phyloP scores from a whole-genome alignment of 2,888 invertebrate species.

The Saturnia pavonia region DNA sequence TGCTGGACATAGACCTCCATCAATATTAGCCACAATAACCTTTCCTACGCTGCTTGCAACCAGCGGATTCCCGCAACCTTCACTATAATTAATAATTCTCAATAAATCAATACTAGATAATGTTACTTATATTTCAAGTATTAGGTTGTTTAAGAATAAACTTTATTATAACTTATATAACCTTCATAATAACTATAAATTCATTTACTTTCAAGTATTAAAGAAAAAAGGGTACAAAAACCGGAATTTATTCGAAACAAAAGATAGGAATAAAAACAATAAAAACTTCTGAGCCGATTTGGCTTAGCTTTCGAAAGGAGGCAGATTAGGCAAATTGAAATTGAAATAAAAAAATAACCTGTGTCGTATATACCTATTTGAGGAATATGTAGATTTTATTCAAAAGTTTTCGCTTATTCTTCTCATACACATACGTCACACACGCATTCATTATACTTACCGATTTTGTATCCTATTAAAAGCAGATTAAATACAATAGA shows the following conservation, averaged over 20 bases:
- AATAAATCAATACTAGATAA: no score
- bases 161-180: no score
- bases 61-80: no score
- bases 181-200: no score
- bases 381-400: slow-evolving; percentile 4
- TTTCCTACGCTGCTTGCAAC: no score
- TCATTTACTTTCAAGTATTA: not conserved
- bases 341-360: slow-evolving; percentile 4
- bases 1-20: no score
- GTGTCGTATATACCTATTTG: not conserved
- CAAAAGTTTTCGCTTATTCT: not conserved
- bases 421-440: not conserved
- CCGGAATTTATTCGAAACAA: not conserved
- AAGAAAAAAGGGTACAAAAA: not conserved
- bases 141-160: no score
- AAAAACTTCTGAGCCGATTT: not conserved
- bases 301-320: not conserved
- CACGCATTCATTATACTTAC: not conserved
- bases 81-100: no score
- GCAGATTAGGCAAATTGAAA: slow-evolving; percentile 19
- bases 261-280: not conserved
- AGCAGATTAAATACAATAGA: not conserved
- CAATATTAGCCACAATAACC: no score
- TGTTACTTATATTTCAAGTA: no score
- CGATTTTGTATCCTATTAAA: not conserved